phyloP scores from a whole-genome alignment of 2,113 vertebrate genomes.

The Hippocampus mohnikei region DNA sequence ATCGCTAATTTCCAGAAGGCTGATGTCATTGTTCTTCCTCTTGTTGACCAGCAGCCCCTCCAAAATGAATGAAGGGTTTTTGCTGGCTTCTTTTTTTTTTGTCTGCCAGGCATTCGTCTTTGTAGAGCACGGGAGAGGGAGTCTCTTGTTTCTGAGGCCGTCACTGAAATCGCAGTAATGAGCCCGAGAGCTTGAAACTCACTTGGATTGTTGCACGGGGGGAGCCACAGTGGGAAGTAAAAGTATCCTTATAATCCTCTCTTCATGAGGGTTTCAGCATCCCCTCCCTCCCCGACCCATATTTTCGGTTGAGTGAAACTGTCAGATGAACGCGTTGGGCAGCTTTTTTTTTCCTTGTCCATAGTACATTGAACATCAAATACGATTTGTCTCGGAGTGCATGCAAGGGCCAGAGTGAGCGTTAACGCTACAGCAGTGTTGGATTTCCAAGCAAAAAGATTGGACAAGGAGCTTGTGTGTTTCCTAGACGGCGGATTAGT shows the following conservation, averaged over 20 bases:
- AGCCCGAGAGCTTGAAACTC: slow-evolving; percentile 47
- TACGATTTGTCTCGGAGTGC: background rate
- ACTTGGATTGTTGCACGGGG: slow-evolving; percentile 45
- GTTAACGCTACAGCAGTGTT: slow-evolving; percentile 19
- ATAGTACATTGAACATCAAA: background rate
- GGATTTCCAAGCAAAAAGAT: slow-evolving; percentile 32
- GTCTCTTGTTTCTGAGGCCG: slow-evolving; percentile 28
- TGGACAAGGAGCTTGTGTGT: slow-evolving; percentile 13
- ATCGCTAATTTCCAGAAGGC: slow-evolving; percentile 20
- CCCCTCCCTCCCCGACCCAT: background rate
- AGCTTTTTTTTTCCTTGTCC: background rate
- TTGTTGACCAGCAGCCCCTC: background rate
- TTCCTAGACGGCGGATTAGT: slow-evolving; percentile 43
- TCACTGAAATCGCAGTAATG: slow-evolving; percentile 66
- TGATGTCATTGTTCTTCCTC: slow-evolving; percentile 25
- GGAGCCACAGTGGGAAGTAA: slow-evolving; percentile 2
- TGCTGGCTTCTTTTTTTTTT: background rate
- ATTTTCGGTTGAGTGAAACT: background rate
- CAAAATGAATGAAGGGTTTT: background rate
- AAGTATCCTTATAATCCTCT: slow-evolving; percentile 31
- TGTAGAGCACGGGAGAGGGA: slow-evolving; percentile 1
- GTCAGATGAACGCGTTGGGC: background rate
- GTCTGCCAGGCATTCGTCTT: background rate
- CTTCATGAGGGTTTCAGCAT: background rate
- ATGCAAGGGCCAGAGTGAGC: background rate